Evolutionary conservation across 2,888 invertebrate genomes (phyloP), one percentile per base, ranked within the genome.

Genomic region (Drosophila paramelanica): DNA sequence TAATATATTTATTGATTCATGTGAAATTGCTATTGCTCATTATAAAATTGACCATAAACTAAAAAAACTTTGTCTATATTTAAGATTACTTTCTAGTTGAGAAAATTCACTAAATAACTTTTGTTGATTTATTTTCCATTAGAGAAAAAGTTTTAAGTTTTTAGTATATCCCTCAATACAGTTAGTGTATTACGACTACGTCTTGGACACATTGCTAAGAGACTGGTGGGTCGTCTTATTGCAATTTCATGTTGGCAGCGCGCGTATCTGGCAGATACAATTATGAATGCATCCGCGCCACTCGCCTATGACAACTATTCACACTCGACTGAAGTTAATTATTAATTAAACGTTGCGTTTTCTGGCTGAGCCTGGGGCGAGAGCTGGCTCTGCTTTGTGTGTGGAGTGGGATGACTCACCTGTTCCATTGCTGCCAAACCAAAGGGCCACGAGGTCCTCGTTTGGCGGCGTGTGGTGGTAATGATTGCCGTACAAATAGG

Each of bases 371-470:
- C n/a, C 6, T 25, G 11, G 7, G 23, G 5, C n/a, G 39, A 41
- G 2, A 14, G 42, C 38, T 7, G 49, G 23, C 23, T 13, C 33
- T 20, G 6, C 20, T 57, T 11, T n/a, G 31, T 10, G 0, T 8
- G 14, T 2, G 13, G 5, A 20, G 31, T 45, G 17, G 20, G 33
- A n/a, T 17, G 86, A 92, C 93, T 93, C 92, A 94, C 94, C 94
- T 92, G 94, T 91, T 71, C 93, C 94, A 90, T 94, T 93, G 90
- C 95, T 94, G 83, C 95, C 94, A 91, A 96, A 95, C 94, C 95
- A 96, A 81, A 96, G 93, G 79, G 96, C 95, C 91, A 96, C 95
- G 90, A 96, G 93, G 91, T 96, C 96, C 93, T 96, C 96, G 91
- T 95, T 96, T 90, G 95, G 95, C 85, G 95, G 93, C 82, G 93